Base-by-base conservation (phyloP, 2,797 vertebrate genomes). In the Amniataba percoides region DNA sequence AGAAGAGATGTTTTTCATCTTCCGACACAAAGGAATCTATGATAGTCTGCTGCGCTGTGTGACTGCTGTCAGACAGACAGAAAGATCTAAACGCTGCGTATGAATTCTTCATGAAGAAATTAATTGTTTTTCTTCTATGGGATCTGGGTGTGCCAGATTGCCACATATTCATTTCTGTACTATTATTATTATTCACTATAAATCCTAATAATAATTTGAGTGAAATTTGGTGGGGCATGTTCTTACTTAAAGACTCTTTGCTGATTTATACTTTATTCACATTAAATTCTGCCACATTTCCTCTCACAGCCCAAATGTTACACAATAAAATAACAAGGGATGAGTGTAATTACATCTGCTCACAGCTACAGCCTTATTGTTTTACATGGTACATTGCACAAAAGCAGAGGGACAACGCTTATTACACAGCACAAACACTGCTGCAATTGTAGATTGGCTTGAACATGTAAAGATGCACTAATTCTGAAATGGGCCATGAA, bases 401-500 rank as follows among this genome's bases (percentile, higher is more conserved):
- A 74, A 86, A 88, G 81, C 76, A 80, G 55, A 86, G 65, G 55
- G 55, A 65, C 27, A 42, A 52, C 16, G n/a, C 77, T 83, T 77
- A 85, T 82, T 81, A 76, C 71, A 46, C 55, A 59, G 80, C 36
- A 61, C 69, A 89, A 87, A 88, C 77, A 82, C 76, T 21, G 70
- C 85, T 67, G 80, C 83, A 55, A 75, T 77, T 73, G 71, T 21
- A 85, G 80, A 80, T 81, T 78, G 72, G 76, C 84, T 78, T 81
- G 62, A 84, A 84, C 61, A 71, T 81, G 85, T 77, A 87, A 89
- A 86, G 71, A 90, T 77, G 78, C 65, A 69, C 79, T 92, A 79
- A 91, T 91, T 90, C 84, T 86, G 91, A 93, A 93, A 93, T 93
- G 91, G 89, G 86, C 84, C 90, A 87, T 94, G 93, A 94, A 94